Evolutionary conservation across 2,888 invertebrate genomes (phyloP).

Genomic region (Ecdyonurus torrentis): DNA sequence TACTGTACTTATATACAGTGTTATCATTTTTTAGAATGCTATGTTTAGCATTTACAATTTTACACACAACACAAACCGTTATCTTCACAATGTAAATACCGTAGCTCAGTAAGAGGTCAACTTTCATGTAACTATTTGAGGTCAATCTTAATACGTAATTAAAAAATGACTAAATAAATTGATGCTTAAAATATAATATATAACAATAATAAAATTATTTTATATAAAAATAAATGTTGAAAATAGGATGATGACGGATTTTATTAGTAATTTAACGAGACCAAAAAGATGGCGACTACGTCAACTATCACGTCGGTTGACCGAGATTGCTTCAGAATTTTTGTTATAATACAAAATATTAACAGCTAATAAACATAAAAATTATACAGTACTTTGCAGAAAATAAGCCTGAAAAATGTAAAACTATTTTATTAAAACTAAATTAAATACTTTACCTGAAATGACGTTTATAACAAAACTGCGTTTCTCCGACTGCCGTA

Average conservation of each 20-base stretch:
- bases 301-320: not conserved
- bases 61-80: too few relatives aligned
- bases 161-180: too few relatives aligned
- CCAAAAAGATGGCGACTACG: not conserved
- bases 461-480: not conserved
- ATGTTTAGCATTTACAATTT: too few relatives aligned
- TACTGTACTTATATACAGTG: too few relatives aligned
- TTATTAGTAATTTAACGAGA: not conserved
- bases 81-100: not conserved
- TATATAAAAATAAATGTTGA: too few relatives aligned
- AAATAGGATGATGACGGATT: not conserved
- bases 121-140: not conserved
- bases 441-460: not conserved
- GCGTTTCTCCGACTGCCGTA: conserved; percentile 4
- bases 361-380: not conserved
- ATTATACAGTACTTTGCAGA: not conserved
- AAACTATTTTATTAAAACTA: not conserved
- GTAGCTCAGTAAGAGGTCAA: not conserved
- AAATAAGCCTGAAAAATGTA: too few relatives aligned
- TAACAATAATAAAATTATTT: too few relatives aligned
- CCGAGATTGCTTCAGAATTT: not conserved
- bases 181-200: too few relatives aligned
- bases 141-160: not conserved
- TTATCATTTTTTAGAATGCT: too few relatives aligned
- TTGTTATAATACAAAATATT: not conserved